A percentile compares a stretch with the other conserved stretches of the same genome.
These are phyloP conservation scores for Habropoda laboriosa DNA, from an alignment of 1,140 invertebrate species.

Conservation along the genomic window DNA sequence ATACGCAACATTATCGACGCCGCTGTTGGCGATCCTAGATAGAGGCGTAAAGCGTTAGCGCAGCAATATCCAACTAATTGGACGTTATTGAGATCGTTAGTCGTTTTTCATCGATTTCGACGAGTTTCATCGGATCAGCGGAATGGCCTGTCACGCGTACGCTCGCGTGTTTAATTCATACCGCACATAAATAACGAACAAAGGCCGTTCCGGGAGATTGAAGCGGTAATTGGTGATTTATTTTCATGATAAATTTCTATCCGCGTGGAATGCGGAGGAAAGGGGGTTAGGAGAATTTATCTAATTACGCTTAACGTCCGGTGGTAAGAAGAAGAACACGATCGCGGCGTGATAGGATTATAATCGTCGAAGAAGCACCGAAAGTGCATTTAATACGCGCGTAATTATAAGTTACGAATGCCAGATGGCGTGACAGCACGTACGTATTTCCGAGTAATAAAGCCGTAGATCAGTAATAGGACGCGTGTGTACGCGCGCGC, in stretches of 20 bases:
- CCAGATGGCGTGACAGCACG: not conserved
- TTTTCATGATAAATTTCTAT: slow-evolving; percentile 22
- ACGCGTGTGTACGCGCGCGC: too few species aligned
- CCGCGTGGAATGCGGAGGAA: not conserved
- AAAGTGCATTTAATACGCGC: slow-evolving; percentile 18
- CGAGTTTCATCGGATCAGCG: not conserved
- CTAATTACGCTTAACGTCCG: slow-evolving; percentile 2
- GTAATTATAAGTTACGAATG: slow-evolving; percentile 29
- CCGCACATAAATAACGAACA: slow-evolving; percentile 14
- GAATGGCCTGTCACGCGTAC: not conserved
- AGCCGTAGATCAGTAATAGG: slow-evolving; percentile 17
- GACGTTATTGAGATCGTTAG: slow-evolving; percentile 7
- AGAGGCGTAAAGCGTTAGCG: not conserved
- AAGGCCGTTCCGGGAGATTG: not conserved
- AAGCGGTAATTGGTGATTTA: slow-evolving; percentile 34
- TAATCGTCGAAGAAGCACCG: not conserved
- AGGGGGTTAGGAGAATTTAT: slow-evolving; percentile 1
- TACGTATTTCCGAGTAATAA: slow-evolving; percentile 24
- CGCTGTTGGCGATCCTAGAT: not conserved
- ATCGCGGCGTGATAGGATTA: not conserved
- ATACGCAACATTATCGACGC: not conserved
- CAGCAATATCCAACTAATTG: slow-evolving; percentile 1
- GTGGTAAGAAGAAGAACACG: not conserved
- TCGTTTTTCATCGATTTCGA: not conserved
- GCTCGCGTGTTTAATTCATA: not conserved